These are phyloP conservation scores for Andrena chrysosceles DNA, from an alignment of 2,888 invertebrate genomes.

Conservation along the genomic window DNA sequence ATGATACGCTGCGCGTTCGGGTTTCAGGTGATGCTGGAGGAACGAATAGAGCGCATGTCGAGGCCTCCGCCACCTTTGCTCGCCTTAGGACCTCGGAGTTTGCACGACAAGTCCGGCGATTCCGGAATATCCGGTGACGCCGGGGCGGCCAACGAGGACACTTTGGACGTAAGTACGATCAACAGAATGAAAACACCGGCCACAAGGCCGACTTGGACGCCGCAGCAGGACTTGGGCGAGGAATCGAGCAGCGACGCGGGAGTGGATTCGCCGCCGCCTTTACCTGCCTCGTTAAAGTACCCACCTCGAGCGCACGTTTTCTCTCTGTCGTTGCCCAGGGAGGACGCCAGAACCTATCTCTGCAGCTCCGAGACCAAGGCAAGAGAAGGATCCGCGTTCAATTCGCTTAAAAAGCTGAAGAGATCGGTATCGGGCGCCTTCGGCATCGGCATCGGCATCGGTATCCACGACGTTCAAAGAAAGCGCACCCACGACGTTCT, in stretches of 20 bases:
- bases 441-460: constrained; percentile 86
- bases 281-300: constrained; percentile 81
- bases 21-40: constrained; percentile 85
- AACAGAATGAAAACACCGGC: constrained; percentile 70
- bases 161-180: constrained; percentile 76
- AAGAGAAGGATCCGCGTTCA: constrained; percentile 86
- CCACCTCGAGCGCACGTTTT: constrained; percentile 88
- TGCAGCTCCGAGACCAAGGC: constrained; percentile 83
- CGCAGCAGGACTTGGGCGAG: constrained; percentile 93
- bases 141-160: constrained; percentile 86
- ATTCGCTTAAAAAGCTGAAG: constrained; percentile 90
- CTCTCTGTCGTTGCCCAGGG: constrained; percentile 91
- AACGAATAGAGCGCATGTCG: constrained; percentile 86
- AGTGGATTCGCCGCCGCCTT: constrained; percentile 80
- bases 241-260: constrained; percentile 85
- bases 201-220: constrained; percentile 89
- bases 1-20: not conserved
- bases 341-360: constrained; percentile 84
- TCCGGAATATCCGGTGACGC: constrained; percentile 94
- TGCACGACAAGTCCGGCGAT: constrained; percentile 92
- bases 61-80: constrained; percentile 85
- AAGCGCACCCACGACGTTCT: constrained; percentile 83
- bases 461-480: constrained; percentile 86
- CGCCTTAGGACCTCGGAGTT: constrained; percentile 85
- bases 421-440: constrained; percentile 89